These are phyloP conservation scores for Pomatostomus ruficeps DNA, from an alignment of 2,113 vertebrate genomes.

Conservation along the genomic window DNA sequence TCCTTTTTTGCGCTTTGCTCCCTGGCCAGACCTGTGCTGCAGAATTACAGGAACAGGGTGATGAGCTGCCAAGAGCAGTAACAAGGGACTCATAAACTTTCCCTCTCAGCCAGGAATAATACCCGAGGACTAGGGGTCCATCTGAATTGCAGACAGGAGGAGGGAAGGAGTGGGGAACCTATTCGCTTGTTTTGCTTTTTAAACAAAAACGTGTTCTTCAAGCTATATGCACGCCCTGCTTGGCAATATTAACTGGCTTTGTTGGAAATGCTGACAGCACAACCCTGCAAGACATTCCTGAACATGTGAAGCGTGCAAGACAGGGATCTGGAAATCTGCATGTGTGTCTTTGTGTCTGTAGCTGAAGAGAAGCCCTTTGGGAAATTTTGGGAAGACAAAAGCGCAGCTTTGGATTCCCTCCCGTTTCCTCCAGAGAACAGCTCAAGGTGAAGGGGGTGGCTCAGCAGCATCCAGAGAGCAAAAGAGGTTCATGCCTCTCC, in stretches of 20 bases:
- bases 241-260: slow-evolving; percentile 1
- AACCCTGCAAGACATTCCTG: neutral
- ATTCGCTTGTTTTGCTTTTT: slow-evolving; percentile 20
- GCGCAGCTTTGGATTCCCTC: neutral
- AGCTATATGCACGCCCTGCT: neutral
- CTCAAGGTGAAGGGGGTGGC: neutral
- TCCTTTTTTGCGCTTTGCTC: neutral
- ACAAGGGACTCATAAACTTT: slow-evolving; percentile 29
- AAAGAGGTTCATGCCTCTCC: neutral
- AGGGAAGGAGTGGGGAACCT: neutral
- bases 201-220: neutral
- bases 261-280: neutral
- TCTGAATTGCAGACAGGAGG: slow-evolving; percentile 21
- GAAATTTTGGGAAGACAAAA: neutral
- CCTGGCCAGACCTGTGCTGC: slow-evolving; percentile 11
- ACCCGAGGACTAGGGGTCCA: slow-evolving; percentile 1
- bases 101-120: slow-evolving; percentile 44
- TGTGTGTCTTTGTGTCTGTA: neutral
- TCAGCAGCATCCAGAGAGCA: neutral
- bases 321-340: neutral
- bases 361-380: neutral
- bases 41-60: slow-evolving; percentile 23
- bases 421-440: neutral
- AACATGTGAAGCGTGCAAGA: neutral
- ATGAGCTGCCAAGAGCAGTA: slow-evolving; percentile 49